A percentile compares a stretch with the other conserved stretches of the same genome.
Evolutionary conservation across 2,888 invertebrate species (phyloP).

Genomic region (Hypena proboscidalis): DNA sequence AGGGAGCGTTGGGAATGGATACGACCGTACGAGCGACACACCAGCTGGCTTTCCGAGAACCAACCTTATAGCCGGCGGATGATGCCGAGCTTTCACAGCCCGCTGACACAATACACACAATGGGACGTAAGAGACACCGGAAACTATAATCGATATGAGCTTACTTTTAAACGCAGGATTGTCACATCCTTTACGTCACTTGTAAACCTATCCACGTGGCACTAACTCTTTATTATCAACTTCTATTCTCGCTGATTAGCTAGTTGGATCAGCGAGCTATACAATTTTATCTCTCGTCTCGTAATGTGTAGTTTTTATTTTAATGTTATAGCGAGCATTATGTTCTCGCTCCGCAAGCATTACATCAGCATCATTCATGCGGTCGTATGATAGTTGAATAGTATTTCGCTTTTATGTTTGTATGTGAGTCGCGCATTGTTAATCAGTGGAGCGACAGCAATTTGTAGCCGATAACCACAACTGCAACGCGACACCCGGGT

Average conservation of each 20-base stretch:
- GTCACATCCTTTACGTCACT: constrained; percentile 55
- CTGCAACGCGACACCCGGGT: constrained; percentile 68
- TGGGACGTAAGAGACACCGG: constrained; percentile 71
- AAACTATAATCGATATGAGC: constrained; percentile 73
- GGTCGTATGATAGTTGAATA: constrained; percentile 49
- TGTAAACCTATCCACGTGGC: constrained; percentile 51
- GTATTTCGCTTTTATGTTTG: constrained; percentile 49
- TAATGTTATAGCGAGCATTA: constrained; percentile 51
- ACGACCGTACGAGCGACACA: constrained; percentile 44
- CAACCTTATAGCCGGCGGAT: constrained; percentile 59
- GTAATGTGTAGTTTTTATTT: constrained; percentile 50
- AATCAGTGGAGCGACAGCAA: constrained; percentile 72
- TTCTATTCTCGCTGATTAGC: constrained; percentile 42
- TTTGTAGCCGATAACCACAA: constrained; percentile 79
- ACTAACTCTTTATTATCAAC: constrained; percentile 29
- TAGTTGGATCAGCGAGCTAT: constrained; percentile 40
- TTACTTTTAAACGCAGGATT: constrained; percentile 61
- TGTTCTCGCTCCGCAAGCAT: constrained; percentile 40
- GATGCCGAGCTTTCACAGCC: constrained; percentile 54
- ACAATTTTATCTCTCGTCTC: constrained; percentile 51
- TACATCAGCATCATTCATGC: constrained; percentile 44
- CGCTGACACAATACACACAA: constrained; percentile 64
- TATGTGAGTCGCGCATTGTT: constrained; percentile 57
- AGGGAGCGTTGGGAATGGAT: constrained; percentile 50
- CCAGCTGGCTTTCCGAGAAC: constrained; percentile 68